These are phyloP conservation scores for Sebastes steindachneri DNA, from an alignment of 2,797 vertebrate species.

Conservation along the genomic window DNA sequence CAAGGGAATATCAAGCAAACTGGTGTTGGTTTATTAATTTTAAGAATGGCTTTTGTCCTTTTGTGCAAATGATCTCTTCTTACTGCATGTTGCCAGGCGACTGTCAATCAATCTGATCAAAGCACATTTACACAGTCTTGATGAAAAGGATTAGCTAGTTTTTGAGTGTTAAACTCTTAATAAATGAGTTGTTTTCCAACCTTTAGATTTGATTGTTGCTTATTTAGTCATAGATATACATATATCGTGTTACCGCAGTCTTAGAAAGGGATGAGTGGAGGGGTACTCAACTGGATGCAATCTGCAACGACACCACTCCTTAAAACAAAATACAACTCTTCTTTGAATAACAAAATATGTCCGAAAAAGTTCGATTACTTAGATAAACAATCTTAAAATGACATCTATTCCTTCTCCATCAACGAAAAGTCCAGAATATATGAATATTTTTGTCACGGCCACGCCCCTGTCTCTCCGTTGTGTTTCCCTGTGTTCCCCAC, in stretches of 20 bases:
- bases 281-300: no score
- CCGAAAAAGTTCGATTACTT: no score
- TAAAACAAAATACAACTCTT: not conserved
- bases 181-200: not conserved
- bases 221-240: not conserved
- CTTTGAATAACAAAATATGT: no score
- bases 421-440: not conserved
- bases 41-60: not conserved
- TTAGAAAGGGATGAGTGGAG: no score
- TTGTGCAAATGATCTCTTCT: not conserved
- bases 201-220: not conserved
- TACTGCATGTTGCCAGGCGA: not conserved
- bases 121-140: not conserved
- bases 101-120: not conserved
- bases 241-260: no score
- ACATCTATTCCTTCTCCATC: not conserved
- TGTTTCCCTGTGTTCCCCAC: not conserved
- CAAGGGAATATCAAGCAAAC: not conserved
- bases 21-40: not conserved
- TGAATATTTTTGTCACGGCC: not conserved
- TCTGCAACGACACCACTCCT: no score
- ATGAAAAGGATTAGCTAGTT: not conserved
- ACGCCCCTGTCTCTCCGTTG: not conserved
- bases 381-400: no score
- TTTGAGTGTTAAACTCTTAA: not conserved